Base-by-base conservation (phyloP, 2,797 vertebrate genomes). In the Mus spretus region DNA sequence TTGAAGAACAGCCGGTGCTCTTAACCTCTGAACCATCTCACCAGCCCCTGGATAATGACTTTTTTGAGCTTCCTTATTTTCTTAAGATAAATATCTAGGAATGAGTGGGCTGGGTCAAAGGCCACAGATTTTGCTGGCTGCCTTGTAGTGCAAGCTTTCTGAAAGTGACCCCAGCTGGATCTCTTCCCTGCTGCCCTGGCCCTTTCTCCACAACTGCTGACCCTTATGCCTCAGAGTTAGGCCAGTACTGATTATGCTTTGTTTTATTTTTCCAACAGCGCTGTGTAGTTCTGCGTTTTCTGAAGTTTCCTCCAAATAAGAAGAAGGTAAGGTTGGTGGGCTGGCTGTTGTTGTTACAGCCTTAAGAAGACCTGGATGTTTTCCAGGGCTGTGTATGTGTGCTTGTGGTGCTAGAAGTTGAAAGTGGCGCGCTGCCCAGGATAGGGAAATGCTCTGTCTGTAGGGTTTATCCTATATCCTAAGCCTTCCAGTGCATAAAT, bases 201-300 rank as follows among this genome's bases (percentile, higher is more conserved):
- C 67, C 14, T 15, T 83, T 70, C 57, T 75, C 20, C 61, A n/a
- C 3, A 47, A 59, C 57, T 19, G 19, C 28, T 72, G 11, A 47
- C 50, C 20, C 2, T 31, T 8, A 9, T 13, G 4, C 50, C 90
- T 11, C 4, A 84, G 26, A 82, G 55, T 50, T 75, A 47, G 13
- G 50, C 14, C 0, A 31, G 28, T 65, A 82, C 53, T 98, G 77
- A 98, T 75, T 61, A 50, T 20, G 50, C 40, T 96, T 78, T 93
- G 50, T 75, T 91, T 93, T 94, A 9, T 95, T 91, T 97, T 96
- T 82, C 79, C 53, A 50, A 90, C 97, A 99, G 99, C 99, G 99
- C 94, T 99, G 99, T 95, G 99, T 99, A 98, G 99, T 99, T 96
- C 98, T 99, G 22, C 99, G 99, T 47, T 99, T 99, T 92, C 98